A percentile compares a stretch with the other conserved stretches of the same genome.
Evolutionary conservation across 1,140 invertebrate species (phyloP).

Genomic region (Neoseiulus cucumeris): DNA sequence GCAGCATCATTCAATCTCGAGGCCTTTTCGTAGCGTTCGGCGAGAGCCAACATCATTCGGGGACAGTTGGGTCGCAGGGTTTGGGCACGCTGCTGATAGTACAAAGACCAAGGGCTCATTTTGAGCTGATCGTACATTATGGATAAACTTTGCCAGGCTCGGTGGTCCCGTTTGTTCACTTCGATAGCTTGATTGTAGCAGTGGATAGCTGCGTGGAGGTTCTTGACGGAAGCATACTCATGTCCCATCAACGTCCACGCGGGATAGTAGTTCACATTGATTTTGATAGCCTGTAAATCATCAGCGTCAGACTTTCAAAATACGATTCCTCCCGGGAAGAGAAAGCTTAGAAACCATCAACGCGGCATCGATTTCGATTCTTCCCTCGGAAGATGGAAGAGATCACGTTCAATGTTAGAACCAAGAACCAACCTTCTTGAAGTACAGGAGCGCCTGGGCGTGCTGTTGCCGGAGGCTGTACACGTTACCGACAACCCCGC

Average conservation of each 20-base stretch:
- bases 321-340: too few species aligned
- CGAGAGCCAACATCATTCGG: conserved; percentile 82
- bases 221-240: conserved; percentile 98
- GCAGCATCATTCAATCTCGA: conserved; percentile 77
- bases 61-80: conserved; percentile 63
- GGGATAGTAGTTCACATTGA: conserved; percentile 79
- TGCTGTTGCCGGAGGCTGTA: conserved; percentile 89
- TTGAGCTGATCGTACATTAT: conserved; percentile 6
- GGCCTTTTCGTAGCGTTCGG: conserved; percentile 87
- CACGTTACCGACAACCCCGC: conserved; percentile 96
- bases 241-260: conserved; percentile 97
- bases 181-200: conserved; percentile 92
- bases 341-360: too few species aligned
- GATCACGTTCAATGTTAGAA: too few species aligned
- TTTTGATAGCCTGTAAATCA: conserved; percentile 50
- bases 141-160: conserved; percentile 63
- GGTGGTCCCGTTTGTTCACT: conserved; percentile 76
- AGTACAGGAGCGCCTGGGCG: conserved; percentile 88
- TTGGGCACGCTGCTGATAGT: background rate
- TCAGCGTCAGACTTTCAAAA: too few species aligned
- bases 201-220: conserved; percentile 87
- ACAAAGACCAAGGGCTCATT: background rate
- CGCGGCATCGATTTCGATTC: too few species aligned
- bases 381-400: too few species aligned
- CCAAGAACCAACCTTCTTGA: conserved; percentile 36